A percentile compares a stretch with the other conserved stretches of the same genome.
Conservation (phyloP, 2,797 vertebrate genomes). For the Spondyliosoma cantharus region DNA sequence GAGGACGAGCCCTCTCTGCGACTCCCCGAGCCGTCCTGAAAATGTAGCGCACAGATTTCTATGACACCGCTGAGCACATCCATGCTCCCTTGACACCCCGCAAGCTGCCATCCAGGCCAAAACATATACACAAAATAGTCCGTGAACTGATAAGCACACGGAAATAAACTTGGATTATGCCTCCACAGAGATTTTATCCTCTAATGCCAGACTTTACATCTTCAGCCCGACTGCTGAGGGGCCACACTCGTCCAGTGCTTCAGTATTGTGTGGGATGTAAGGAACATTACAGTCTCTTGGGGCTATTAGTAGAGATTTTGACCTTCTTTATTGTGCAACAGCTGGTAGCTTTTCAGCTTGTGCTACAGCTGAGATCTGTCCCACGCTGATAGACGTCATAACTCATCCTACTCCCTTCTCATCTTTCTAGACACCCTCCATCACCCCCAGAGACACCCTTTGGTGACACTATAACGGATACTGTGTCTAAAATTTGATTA, state of each 20-base stretch:
- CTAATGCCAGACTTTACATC: conserved; percentile 10
- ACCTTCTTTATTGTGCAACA: not conserved
- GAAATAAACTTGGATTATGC: not conserved
- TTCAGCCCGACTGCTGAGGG: not conserved
- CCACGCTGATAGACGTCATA: not conserved
- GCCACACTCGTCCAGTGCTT: not conserved
- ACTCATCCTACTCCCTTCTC: conserved; percentile 9
- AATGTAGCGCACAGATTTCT: not conserved
- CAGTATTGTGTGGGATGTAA: not conserved
- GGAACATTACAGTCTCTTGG: not conserved
- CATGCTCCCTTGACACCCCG: not conserved
- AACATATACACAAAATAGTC: conserved; percentile 3
- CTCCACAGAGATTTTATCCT: not conserved
- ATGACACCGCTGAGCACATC: not conserved
- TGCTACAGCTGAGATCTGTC: conserved; percentile 15
- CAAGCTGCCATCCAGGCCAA: not conserved
- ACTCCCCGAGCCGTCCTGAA: too few species aligned
- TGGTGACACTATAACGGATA: not conserved
- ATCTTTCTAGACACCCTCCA: not conserved
- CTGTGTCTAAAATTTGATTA: conserved; percentile 8
- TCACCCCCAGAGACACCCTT: not conserved
- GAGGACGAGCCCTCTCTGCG: not conserved
- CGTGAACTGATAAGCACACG: not conserved
- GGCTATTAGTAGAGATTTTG: not conserved
- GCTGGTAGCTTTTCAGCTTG: not conserved